Evolutionary conservation across 2,113 vertebrate species (phyloP), one percentile per base, ranked within the genome.

Genomic region (Amblyopsis rosae): DNA sequence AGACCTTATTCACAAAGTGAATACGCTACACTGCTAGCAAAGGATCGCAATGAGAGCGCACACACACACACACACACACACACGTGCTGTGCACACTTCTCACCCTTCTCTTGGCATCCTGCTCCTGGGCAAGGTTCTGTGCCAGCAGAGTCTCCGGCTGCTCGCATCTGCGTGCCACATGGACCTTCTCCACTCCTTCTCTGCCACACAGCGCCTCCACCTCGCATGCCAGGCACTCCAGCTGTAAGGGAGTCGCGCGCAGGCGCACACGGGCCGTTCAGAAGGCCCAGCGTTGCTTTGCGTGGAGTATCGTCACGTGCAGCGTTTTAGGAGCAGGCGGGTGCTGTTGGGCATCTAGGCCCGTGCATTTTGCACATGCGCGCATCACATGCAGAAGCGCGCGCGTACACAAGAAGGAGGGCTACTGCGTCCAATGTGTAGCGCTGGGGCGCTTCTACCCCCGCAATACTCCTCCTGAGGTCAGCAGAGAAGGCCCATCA

Each of bases 161-260:
- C 65, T 60, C 48, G 33, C 53, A 55, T 1, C 56, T 69, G 59
- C 13, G 45, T 33, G 57, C 57, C 53, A 62, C 45, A 62, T 81
- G 61, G 55, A 32, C 17, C 4, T 32, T 71, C 62, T 75, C 62
- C 26, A 47, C 49, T 33, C 12, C 58, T n/a, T 50, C 46, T 66
- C 47, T 67, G 62, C 77, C 45, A 57, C 61, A 61, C 15, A 13
- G 62, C 5, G 61, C 70, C 3, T 4, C 56, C 65, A 64, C 46
- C 32, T 73, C 53, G n/a, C 58, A 66, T 12, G 48, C 56, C 60
- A 81, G 50, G 55, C 75, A 68, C 65, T 81, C 84, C 61, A 85
- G 67, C 82, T 85, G 62, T 51, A 73, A 49, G 35, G 32, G 7
- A 51, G 49, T 51, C 9, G 73, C 35, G 62, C 33, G 59, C 15